Percentiles rank a stretch among this genome's conserved stretches.
These are phyloP conservation scores for Mastacembelus armatus DNA, from an alignment of 2,797 vertebrate genomes.

Conservation along the genomic window DNA sequence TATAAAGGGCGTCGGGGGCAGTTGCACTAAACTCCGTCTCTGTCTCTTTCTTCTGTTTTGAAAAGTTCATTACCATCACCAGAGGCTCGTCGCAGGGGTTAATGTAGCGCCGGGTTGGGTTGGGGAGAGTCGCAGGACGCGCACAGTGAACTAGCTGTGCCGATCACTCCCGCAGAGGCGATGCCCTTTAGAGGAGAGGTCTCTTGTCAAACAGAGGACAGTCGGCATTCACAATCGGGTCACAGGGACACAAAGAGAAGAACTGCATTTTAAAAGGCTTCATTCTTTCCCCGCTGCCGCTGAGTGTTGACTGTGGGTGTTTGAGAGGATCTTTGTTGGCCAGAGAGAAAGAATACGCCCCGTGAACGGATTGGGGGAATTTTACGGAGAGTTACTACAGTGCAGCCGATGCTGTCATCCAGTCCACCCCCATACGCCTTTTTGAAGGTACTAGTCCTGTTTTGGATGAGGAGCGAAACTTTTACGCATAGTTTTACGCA, in stretches of 20 bases:
- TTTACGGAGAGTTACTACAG: constrained; percentile 49
- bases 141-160: constrained; percentile 77
- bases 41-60: background rate
- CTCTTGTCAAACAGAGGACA: constrained; percentile 78
- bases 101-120: constrained; percentile 60
- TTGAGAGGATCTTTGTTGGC: constrained; percentile 74
- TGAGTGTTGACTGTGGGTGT: constrained; percentile 76
- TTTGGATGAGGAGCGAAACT: constrained; percentile 59
- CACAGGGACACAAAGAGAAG: constrained; percentile 75
- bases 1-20: constrained; percentile 65
- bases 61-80: constrained; percentile 63
- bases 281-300: constrained; percentile 69
- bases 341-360: constrained; percentile 67
- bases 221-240: constrained; percentile 76
- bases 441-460: constrained; percentile 2
- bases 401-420: constrained; percentile 60
- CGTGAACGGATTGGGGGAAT: constrained; percentile 46
- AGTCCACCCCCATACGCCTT: constrained; percentile 35
- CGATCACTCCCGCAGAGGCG: constrained; percentile 78
- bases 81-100: constrained; percentile 77
- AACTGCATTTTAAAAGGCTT: constrained; percentile 72
- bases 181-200: constrained; percentile 83
- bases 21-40: constrained; percentile 28
- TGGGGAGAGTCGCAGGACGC: constrained; percentile 61
- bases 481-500: constrained; percentile 67